phyloP scores from a whole-genome alignment of 1,140 invertebrate genomes.

The Bombus pyrosoma region DNA sequence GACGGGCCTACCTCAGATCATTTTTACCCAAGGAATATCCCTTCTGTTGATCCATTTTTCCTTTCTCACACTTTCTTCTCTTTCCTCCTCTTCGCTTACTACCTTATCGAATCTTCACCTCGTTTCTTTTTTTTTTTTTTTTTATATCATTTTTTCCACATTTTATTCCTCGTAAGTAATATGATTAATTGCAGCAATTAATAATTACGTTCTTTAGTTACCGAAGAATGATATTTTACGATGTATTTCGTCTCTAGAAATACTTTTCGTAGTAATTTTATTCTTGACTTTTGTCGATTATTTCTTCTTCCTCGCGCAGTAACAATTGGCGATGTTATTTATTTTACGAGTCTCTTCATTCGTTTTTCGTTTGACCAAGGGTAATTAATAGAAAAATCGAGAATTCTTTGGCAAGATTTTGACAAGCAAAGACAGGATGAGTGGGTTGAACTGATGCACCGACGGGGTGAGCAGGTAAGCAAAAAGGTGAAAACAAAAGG shows the following conservation, averaged over 20 bases:
- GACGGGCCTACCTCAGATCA: slow-evolving; percentile 53
- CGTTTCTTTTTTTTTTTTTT: too few species aligned
- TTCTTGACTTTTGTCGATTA: neutral
- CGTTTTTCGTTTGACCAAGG: too few species aligned
- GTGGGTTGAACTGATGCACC: slow-evolving; percentile 54
- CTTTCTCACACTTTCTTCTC: neutral
- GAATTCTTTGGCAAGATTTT: slow-evolving; percentile 1
- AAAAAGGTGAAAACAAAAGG: slow-evolving; percentile 53
- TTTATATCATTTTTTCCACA: neutral
- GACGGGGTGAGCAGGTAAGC: slow-evolving; percentile 48
- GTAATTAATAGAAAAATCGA: neutral
- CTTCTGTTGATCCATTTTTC: slow-evolving; percentile 46
- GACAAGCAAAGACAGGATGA: slow-evolving; percentile 32
- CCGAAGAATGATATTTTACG: neutral
- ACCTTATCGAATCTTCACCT: slow-evolving; percentile 1
- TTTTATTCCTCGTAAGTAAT: neutral
- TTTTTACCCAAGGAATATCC: slow-evolving; percentile 66
- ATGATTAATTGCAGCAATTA: neutral
- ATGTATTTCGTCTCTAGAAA: neutral
- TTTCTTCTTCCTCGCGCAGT: too few species aligned
- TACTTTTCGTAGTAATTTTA: neutral
- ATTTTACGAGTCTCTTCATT: neutral
- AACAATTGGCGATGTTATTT: neutral
- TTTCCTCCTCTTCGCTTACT: neutral
- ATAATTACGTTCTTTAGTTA: neutral